Evolutionary conservation across 2,113 vertebrate species (phyloP).

Genomic region (Corvus moneduloides): DNA sequence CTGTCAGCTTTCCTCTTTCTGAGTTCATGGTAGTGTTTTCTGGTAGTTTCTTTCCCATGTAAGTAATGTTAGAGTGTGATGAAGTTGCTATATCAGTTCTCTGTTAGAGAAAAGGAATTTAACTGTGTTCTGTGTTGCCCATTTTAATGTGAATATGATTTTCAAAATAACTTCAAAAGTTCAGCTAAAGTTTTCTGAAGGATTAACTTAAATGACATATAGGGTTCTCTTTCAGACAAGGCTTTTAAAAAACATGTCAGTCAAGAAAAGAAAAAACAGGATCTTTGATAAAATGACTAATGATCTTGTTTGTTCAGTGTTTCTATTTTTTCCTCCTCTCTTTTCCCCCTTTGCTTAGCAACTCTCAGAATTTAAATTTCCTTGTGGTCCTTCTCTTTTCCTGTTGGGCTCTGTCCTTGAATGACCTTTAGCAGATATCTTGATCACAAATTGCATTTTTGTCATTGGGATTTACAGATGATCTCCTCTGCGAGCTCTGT

Average conservation of each 20-base stretch:
- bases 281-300: background rate
- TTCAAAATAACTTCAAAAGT: background rate
- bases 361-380: background rate
- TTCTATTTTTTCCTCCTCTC: background rate
- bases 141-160: background rate
- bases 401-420: background rate
- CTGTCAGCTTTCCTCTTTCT: background rate
- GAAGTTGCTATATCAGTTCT: background rate
- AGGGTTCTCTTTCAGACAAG: background rate
- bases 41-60: background rate
- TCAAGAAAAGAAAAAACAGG: background rate
- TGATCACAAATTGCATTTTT: background rate
- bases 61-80: background rate
- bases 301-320: background rate
- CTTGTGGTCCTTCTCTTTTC: background rate
- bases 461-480: background rate
- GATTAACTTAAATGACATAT: background rate
- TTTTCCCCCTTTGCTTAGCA: background rate
- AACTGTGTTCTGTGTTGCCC: background rate
- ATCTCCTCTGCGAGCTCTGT: background rate
- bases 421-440: background rate
- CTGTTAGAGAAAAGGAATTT: background rate
- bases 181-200: background rate
- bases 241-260: background rate
- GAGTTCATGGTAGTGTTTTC: background rate